Conservation (phyloP, 2,113 vertebrate species). For the Cnemophilus loriae region DNA sequence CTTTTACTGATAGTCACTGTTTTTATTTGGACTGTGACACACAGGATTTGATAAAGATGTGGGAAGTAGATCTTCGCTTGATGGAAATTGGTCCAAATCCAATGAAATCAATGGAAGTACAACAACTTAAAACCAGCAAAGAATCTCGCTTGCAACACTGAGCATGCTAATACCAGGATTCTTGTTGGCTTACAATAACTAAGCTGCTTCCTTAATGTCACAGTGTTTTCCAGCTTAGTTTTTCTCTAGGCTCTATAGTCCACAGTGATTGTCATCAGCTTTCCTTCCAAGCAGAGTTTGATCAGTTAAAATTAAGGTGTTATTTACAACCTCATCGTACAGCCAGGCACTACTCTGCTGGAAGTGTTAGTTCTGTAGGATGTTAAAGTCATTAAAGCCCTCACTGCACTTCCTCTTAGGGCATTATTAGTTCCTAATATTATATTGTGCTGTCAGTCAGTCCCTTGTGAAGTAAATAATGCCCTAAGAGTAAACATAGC, state of each 20-base stretch:
- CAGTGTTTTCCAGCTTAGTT: background rate
- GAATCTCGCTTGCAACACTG: background rate
- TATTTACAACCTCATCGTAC: constrained; percentile 44
- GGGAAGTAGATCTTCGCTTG: background rate
- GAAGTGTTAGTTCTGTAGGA: constrained; percentile 51
- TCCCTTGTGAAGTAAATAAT: constrained; percentile 63
- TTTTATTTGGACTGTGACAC: background rate
- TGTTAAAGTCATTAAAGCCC: constrained; percentile 58
- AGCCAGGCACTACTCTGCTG: constrained; percentile 31
- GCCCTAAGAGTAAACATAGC: constrained; percentile 51
- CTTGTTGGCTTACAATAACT: background rate
- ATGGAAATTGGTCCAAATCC: background rate
- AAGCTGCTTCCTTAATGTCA: background rate
- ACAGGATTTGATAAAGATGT: background rate
- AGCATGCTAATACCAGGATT: background rate
- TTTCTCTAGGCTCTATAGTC: constrained; percentile 9
- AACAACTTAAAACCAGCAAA: background rate
- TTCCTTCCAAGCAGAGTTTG: constrained; percentile 14
- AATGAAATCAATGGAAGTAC: background rate
- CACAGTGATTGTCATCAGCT: constrained; percentile 29
- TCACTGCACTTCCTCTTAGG: constrained; percentile 47
- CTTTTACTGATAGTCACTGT: background rate
- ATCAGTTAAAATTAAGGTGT: constrained; percentile 49
- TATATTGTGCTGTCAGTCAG: constrained; percentile 50
- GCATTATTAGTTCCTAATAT: constrained; percentile 64